These are phyloP conservation scores for Calonectris borealis DNA, from an alignment of 2,113 vertebrate genomes.

Conservation along the genomic window DNA sequence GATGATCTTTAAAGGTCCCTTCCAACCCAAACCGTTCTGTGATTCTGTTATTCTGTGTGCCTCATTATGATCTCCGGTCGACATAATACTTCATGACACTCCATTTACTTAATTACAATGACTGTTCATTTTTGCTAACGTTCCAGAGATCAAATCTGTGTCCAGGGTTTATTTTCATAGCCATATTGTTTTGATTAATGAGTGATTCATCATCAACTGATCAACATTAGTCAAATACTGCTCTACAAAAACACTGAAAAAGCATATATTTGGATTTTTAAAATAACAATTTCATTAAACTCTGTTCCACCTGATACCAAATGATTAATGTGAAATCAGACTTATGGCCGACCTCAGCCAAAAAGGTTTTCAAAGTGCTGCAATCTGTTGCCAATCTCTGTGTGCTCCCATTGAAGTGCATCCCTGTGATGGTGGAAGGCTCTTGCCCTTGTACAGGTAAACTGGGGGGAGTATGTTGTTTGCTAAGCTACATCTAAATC, in stretches of 20 bases:
- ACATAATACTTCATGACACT: neutral
- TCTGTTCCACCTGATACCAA: neutral
- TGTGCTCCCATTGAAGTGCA: neutral
- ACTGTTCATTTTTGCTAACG: neutral
- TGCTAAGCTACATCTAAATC: neutral
- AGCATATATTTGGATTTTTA: neutral
- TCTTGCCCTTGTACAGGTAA: neutral
- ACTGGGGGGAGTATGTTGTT: rapidly evolving
- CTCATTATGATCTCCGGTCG: neutral
- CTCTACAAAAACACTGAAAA: neutral
- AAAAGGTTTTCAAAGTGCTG: neutral
- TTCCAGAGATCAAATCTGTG: neutral
- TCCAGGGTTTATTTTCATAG: neutral
- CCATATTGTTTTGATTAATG: neutral
- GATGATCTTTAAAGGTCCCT: no score
- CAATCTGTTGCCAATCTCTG: neutral
- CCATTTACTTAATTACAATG: neutral
- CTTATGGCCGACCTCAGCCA: neutral
- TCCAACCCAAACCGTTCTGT: no score
- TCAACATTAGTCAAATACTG: neutral
- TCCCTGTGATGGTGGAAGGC: neutral
- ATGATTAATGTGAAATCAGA: neutral
- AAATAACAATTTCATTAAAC: neutral
- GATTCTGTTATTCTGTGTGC: no score
- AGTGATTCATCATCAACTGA: neutral